phyloP scores from a whole-genome alignment of 2,888 invertebrate genomes.

The Leucophenga montana region DNA sequence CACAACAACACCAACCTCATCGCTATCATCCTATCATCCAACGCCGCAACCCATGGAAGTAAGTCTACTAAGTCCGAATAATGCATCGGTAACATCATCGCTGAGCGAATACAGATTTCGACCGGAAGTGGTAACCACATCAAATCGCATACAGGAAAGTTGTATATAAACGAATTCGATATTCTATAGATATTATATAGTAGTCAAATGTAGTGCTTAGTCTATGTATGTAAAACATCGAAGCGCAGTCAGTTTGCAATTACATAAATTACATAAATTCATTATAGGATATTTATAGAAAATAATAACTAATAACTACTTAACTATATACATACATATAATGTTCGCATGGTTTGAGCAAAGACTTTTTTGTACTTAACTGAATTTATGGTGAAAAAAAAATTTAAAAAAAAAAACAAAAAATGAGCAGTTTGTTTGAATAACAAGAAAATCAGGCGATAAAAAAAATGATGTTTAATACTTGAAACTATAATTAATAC shows the following conservation, averaged over 20 bases:
- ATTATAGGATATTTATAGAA: constrained; percentile 18
- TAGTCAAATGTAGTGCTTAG: constrained; percentile 44
- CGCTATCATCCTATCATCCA: constrained; percentile 66
- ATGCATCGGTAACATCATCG: constrained; percentile 80
- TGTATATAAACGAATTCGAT: constrained; percentile 81
- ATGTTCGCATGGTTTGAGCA: constrained; percentile 63
- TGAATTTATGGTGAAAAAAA: constrained; percentile 5
- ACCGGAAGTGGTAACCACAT: constrained; percentile 89
- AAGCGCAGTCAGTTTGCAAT: constrained; percentile 38
- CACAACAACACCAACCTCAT: constrained; percentile 63
- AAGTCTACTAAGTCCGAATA: constrained; percentile 73
- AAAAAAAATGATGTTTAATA: constrained; percentile 13
- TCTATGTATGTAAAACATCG: constrained; percentile 42
- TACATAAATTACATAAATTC: constrained; percentile 22
- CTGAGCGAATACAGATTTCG: constrained; percentile 86
- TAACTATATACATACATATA: constrained; percentile 24
- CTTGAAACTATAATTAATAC: constrained; percentile 4
- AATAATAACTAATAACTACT: constrained; percentile 4
- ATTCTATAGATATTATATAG: constrained; percentile 41
- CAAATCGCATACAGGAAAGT: constrained; percentile 91
- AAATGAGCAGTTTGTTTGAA: not conserved
- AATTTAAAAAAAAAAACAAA: not conserved
- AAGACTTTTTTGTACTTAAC: constrained; percentile 62
- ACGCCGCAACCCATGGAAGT: constrained; percentile 74
- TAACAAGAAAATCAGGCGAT: not conserved